Evolutionary conservation across 2,113 vertebrate genomes (phyloP).

Genomic region (Toxostoma redivivum): DNA sequence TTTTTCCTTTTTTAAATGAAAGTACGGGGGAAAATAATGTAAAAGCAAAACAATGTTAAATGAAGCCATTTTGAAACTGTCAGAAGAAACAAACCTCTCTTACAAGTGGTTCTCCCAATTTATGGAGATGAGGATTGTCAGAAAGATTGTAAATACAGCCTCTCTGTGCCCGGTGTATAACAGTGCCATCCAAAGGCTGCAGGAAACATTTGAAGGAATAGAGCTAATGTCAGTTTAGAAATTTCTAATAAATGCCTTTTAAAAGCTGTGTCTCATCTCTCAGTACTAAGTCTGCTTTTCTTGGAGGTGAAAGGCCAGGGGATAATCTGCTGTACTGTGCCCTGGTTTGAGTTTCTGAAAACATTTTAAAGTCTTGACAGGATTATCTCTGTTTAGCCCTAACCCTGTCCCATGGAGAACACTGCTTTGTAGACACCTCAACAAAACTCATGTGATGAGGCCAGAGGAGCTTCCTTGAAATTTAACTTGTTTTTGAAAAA

Average conservation of each 20-base stretch:
- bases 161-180: neutral
- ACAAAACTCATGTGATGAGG: neutral
- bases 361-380: constrained; percentile 34
- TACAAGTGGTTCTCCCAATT: neutral
- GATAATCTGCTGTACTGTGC: constrained; percentile 31
- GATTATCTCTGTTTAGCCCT: constrained; percentile 31
- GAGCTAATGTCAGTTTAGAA: neutral
- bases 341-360: constrained; percentile 36
- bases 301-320: constrained; percentile 12
- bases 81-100: neutral
- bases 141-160: neutral
- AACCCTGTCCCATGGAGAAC: neutral
- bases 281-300: neutral
- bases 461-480: neutral
- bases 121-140: neutral
- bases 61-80: neutral
- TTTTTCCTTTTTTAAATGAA: neutral
- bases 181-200: neutral
- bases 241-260: neutral
- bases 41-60: neutral
- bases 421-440: neutral
- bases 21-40: neutral
- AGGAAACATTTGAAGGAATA: neutral
- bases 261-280: neutral
- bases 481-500: neutral